Evolutionary conservation across 1,140 invertebrate species (phyloP).

Genomic region (Hestina assimilis): DNA sequence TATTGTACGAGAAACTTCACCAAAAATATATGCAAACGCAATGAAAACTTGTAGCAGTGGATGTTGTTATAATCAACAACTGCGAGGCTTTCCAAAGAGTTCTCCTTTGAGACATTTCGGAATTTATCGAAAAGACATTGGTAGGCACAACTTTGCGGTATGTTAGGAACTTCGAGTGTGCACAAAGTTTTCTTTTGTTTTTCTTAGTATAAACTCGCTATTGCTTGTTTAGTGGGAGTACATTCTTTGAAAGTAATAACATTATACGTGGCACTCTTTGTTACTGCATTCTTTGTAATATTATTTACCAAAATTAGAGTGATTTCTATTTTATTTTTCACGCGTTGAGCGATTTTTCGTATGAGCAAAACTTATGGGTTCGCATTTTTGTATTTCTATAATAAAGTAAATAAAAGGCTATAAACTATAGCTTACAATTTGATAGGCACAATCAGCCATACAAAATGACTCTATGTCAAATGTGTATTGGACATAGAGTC

Average conservation of each 20-base stretch:
- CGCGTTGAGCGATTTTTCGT: too few species aligned
- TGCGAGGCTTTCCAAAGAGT: not conserved
- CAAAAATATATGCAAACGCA: conserved; percentile 2
- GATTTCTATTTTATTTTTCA: too few species aligned
- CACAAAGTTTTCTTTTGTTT: not conserved
- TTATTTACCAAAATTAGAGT: too few species aligned
- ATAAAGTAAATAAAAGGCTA: too few species aligned
- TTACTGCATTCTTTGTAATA: not conserved
- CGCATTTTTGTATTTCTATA: too few species aligned
- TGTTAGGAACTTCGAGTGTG: not conserved
- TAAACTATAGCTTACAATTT: too few species aligned
- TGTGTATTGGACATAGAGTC: too few species aligned
- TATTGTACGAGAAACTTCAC: not conserved
- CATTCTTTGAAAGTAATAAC: not conserved
- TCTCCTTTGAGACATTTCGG: not conserved
- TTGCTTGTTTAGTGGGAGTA: not conserved
- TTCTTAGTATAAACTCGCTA: not conserved
- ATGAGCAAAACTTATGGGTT: too few species aligned
- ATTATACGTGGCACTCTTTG: not conserved
- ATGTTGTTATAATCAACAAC: conserved; percentile 5
- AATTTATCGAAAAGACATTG: conserved; percentile 5
- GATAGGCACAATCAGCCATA: too few species aligned
- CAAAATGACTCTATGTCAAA: too few species aligned
- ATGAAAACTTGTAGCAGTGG: conserved; percentile 1
- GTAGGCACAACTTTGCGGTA: conserved; percentile 3